A percentile compares a stretch with the other conserved stretches of the same genome.
Conservation (phyloP, 2,797 vertebrate species). For the Schizopygopsis pylzovi region DNA sequence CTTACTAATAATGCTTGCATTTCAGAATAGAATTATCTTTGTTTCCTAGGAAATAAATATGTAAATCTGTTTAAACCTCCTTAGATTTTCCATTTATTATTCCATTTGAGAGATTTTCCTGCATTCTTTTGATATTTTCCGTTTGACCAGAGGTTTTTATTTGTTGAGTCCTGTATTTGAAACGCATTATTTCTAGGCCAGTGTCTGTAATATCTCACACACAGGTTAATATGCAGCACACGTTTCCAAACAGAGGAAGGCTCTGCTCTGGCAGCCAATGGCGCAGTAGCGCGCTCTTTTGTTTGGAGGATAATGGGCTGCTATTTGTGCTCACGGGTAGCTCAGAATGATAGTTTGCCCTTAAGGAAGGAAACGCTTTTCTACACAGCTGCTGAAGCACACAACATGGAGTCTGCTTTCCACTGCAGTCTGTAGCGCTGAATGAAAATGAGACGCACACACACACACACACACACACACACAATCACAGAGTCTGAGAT, state of each 20-base stretch:
- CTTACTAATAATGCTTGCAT: neutral
- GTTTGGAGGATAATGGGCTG: slow-evolving; percentile 28
- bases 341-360: slow-evolving; percentile 14
- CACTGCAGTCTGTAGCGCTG: neutral
- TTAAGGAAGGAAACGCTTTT: slow-evolving; percentile 18
- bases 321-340: slow-evolving; percentile 29
- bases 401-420: neutral
- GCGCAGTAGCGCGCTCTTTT: slow-evolving; percentile 26
- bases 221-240: neutral
- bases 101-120: neutral
- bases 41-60: neutral
- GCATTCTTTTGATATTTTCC: neutral
- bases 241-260: neutral
- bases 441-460: neutral
- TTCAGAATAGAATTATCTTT: neutral
- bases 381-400: slow-evolving; percentile 10
- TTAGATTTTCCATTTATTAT: neutral
- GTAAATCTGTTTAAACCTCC: neutral
- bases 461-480: neutral
- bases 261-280: slow-evolving; percentile 2
- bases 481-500: slow-evolving; percentile 24
- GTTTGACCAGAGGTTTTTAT: neutral
- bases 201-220: neutral
- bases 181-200: neutral
- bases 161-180: neutral